phyloP scores from a whole-genome alignment of 2,888 invertebrate genomes.

The Thera obeliscata region DNA sequence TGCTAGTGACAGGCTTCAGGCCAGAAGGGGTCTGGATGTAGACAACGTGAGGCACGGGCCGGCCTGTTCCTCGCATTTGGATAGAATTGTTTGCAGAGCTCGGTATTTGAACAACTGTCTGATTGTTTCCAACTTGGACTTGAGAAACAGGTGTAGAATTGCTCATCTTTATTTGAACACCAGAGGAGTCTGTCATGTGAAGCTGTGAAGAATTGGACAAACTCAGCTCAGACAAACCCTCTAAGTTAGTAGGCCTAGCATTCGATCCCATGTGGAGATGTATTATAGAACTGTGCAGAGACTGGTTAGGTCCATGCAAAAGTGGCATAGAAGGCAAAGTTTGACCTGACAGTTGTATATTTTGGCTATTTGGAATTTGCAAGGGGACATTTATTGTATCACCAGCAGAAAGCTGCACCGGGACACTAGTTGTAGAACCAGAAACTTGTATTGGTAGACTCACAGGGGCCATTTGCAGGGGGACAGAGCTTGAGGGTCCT shows the following conservation, averaged over 20 bases:
- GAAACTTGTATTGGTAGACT: slow-evolving; percentile 77
- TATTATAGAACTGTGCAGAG: slow-evolving; percentile 74
- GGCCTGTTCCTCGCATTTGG: slow-evolving; percentile 66
- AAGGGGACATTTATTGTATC: slow-evolving; percentile 78
- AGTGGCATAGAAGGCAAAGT: slow-evolving; percentile 75
- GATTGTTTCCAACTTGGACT: slow-evolving; percentile 69
- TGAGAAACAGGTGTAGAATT: slow-evolving; percentile 66
- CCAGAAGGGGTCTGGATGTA: slow-evolving; percentile 85
- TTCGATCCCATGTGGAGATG: slow-evolving; percentile 80
- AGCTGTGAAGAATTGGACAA: slow-evolving; percentile 68
- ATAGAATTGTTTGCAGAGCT: slow-evolving; percentile 70
- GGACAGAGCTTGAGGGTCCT: slow-evolving; percentile 67
- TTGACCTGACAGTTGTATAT: slow-evolving; percentile 67
- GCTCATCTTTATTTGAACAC: slow-evolving; percentile 70
- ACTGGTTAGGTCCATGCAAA: slow-evolving; percentile 66
- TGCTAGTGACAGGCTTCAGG: slow-evolving; percentile 75
- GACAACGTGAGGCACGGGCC: slow-evolving; percentile 83
- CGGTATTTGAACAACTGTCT: slow-evolving; percentile 72
- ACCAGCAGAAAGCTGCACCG: slow-evolving; percentile 74
- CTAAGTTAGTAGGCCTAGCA: slow-evolving; percentile 62
- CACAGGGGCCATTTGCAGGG: slow-evolving; percentile 74
- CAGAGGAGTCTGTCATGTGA: slow-evolving; percentile 64
- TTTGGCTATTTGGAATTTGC: slow-evolving; percentile 71
- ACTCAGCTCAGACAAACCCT: slow-evolving; percentile 66
- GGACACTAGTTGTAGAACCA: slow-evolving; percentile 70